These are phyloP conservation scores for Cebidichthys violaceus DNA, from an alignment of 2,113 vertebrate genomes.

Conservation along the genomic window DNA sequence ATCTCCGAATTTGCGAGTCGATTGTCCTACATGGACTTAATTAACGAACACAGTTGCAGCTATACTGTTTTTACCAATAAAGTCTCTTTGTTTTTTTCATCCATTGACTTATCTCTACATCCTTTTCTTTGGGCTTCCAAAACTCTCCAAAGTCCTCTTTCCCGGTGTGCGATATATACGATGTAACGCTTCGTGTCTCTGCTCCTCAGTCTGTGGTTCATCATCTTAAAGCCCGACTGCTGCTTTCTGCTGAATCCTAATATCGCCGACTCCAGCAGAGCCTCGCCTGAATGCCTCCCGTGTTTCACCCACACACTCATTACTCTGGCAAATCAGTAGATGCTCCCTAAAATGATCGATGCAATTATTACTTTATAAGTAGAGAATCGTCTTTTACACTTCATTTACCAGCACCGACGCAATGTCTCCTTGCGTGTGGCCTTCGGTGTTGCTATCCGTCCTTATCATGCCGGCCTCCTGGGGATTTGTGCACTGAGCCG, in stretches of 20 bases:
- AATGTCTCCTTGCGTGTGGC: background rate
- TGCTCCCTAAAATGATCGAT: background rate
- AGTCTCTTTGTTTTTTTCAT: background rate
- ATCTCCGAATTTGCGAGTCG: no score
- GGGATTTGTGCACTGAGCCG: conserved; percentile 40
- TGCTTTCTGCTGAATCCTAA: background rate
- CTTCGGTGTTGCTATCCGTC: background rate
- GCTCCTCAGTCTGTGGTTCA: conserved; percentile 7
- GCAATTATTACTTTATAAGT: background rate
- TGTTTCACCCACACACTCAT: background rate
- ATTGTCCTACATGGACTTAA: no score
- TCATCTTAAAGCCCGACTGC: background rate
- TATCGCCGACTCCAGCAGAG: background rate
- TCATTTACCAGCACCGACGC: background rate
- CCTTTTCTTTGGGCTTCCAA: background rate
- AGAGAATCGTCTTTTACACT: background rate
- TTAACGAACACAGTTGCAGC: background rate
- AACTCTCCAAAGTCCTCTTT: background rate
- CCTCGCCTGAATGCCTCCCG: background rate
- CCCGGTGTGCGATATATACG: background rate
- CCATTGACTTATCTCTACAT: background rate
- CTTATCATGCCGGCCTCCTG: conserved; percentile 8
- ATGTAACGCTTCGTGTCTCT: background rate
- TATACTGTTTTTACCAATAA: background rate
- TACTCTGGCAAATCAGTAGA: background rate